Conservation (phyloP, 2,888 invertebrate species). For the Tachina grossa region DNA sequence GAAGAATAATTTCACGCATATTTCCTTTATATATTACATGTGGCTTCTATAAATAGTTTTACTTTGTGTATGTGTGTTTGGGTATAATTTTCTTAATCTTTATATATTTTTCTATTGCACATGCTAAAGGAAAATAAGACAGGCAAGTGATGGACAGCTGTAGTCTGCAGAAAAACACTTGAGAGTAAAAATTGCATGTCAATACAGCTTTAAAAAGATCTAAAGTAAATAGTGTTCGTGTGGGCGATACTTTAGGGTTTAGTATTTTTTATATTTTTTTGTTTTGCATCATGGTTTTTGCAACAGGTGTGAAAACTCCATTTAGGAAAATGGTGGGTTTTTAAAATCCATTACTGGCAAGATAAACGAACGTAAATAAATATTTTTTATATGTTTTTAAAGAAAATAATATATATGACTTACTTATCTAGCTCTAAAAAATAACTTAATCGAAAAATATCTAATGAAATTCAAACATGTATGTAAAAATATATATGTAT, state of each 20-base stretch:
- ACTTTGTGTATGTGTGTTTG: neutral
- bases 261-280: neutral
- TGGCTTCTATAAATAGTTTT: conserved; percentile 5
- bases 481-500: too few species aligned
- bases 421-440: neutral
- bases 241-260: conserved; percentile 52
- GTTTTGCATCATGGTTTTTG: conserved; percentile 12
- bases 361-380: neutral
- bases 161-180: conserved; percentile 41
- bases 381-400: neutral
- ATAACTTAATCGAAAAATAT: too few species aligned
- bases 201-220: conserved; percentile 42
- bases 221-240: conserved; percentile 39
- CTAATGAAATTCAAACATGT: too few species aligned
- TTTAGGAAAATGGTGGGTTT: conserved; percentile 25
- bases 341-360: conserved; percentile 3
- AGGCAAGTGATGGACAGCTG: conserved; percentile 65
- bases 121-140: conserved; percentile 52
- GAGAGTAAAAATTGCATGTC: conserved; percentile 55
- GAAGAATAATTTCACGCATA: neutral
- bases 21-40: neutral
- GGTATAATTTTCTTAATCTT: neutral
- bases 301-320: conserved; percentile 60
- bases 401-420: neutral
- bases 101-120: conserved; percentile 36